Evolutionary conservation across 2,888 invertebrate species (phyloP), one percentile per base, ranked within the genome.

Genomic region (Myathropa florea): DNA sequence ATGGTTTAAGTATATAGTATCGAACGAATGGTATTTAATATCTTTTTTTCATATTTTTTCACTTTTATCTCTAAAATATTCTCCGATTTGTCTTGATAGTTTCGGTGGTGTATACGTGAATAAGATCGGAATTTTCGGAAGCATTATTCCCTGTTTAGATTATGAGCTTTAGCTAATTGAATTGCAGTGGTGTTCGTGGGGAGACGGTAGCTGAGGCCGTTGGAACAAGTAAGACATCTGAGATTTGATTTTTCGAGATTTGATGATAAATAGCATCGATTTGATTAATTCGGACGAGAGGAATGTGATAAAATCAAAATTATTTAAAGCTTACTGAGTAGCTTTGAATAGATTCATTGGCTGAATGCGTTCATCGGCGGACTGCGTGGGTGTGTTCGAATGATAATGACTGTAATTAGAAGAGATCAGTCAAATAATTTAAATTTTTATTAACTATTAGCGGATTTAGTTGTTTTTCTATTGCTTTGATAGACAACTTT

Each of bases 131-230:
- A 86, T 86, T 86, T 85, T 83, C 75, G 73, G 78, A 75, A 83
- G 75, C 75, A 83, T 75, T 75, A 71, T 86, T 86, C 86, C 79
- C 86, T 83, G 86, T 75, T 86, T 83, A 83, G 86, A 86, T 86
- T 83, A 86, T 83, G 78, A 83, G 82, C 78, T 86, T 83, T 86
- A 86, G 64, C 78, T 86, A 86, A 83, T 86, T 86, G 86, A 86
- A 83, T 86, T 82, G 85, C 81, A 81, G 81, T 68, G 36, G 60
- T 78, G 70, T 65, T 67, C 67, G 65, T 79, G 67, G 80, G 46
- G 46, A n/a, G 18, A 46, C 12, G 53, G 75, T 73, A 79, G 60
- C 68, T 9, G 68, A 24, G 60, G 46, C 10, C 14, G 53, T 10
- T 55, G 57, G 71, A 55, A 76, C 75, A 71, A 84, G 76, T 84